phyloP scores from a whole-genome alignment of 53 echinoderm and acorn worm genomes.

The Glandiceps talaboti region DNA sequence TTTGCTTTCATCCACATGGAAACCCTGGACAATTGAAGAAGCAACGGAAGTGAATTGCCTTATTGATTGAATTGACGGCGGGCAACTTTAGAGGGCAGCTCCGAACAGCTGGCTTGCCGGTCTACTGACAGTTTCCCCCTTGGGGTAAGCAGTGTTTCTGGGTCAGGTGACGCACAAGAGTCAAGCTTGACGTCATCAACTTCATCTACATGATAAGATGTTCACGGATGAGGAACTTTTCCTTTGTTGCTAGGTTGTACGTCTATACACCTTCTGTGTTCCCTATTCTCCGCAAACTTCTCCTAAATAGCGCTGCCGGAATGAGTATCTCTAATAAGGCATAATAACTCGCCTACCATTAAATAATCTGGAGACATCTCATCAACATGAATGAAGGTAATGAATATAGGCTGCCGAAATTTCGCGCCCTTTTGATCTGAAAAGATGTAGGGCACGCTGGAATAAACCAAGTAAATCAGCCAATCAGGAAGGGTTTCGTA shows the following conservation, averaged over 20 bases:
- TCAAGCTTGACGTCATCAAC: background rate
- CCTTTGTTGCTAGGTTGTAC: background rate
- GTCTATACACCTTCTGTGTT: background rate
- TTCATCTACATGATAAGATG: background rate
- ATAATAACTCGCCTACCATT: background rate
- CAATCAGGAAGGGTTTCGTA: no score
- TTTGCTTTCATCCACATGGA: no score
- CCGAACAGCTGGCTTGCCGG: background rate
- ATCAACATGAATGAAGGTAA: background rate
- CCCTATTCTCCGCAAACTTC: background rate
- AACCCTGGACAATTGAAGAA: no score
- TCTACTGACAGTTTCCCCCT: background rate
- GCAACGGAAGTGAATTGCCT: background rate
- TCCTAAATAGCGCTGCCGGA: background rate
- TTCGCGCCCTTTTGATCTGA: background rate
- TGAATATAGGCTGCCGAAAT: background rate
- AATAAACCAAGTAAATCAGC: no score
- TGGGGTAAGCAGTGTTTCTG: background rate
- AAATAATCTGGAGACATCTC: background rate
- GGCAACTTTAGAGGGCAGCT: no score
- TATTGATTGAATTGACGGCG: background rate
- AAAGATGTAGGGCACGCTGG: no score
- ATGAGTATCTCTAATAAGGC: background rate
- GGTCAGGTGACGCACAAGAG: background rate
- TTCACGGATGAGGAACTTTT: background rate